These are phyloP conservation scores for Lerema accius DNA, from an alignment of 1,140 invertebrate species.

Conservation along the genomic window DNA sequence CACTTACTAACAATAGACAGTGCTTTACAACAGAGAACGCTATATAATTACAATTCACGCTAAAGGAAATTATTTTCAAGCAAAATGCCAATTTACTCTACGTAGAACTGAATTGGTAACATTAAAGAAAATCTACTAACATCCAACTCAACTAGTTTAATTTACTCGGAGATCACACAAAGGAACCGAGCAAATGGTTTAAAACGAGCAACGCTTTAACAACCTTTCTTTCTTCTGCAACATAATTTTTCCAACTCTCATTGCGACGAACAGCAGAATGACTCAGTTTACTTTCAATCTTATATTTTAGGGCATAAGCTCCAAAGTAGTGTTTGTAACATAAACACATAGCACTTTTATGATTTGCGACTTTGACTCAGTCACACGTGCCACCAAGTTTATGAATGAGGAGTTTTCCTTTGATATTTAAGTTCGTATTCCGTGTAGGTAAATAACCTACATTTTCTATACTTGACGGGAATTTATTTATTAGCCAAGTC, in stretches of 20 bases:
- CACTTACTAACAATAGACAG: no score
- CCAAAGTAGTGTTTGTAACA: not conserved
- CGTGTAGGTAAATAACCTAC: slow-evolving; percentile 6
- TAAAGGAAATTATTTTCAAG: not conserved
- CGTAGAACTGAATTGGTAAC: slow-evolving; percentile 1
- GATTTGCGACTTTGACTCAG: not conserved
- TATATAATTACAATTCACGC: slow-evolving; percentile 1
- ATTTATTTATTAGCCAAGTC: slow-evolving; percentile 17
- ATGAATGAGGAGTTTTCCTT: slow-evolving; percentile 16
- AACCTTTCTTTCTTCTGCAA: slow-evolving; percentile 2
- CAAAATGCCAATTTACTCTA: not conserved
- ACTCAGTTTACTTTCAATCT: not conserved
- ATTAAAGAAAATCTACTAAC: slow-evolving; percentile 1
- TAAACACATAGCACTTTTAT: not conserved
- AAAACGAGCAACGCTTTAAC: slow-evolving; percentile 3
- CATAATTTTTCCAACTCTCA: not conserved
- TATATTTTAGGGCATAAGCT: not conserved
- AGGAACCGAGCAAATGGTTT: slow-evolving; percentile 4
- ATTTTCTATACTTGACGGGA: slow-evolving; percentile 10
- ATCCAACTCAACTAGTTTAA: slow-evolving; percentile 1
- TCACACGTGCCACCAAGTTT: slow-evolving; percentile 12
- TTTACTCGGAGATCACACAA: slow-evolving; percentile 5
- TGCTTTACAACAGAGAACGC: not conserved
- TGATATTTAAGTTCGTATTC: slow-evolving; percentile 15
- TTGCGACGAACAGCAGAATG: not conserved